Conservation (phyloP, 92 coral and sea anemone species). For the Porites divaricata region DNA sequence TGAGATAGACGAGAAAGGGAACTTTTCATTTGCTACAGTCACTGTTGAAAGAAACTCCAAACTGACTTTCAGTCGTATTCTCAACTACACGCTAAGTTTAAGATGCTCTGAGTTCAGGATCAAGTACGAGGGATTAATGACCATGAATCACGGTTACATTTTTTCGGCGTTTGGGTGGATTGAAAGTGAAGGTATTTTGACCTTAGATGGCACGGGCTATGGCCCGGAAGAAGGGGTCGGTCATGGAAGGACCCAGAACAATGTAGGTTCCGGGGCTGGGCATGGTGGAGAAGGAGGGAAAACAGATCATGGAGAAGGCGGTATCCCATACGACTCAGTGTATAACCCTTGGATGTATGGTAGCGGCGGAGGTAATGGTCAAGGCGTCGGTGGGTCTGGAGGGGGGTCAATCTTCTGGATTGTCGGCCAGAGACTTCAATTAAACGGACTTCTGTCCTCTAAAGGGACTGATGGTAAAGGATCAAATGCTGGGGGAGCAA, state of each 20-base stretch:
- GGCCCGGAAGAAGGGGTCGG: constrained; percentile 86
- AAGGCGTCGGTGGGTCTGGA: constrained; percentile 92
- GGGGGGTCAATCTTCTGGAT: constrained; percentile 92
- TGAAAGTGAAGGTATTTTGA: constrained; percentile 89
- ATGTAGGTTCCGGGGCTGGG: constrained; percentile 93
- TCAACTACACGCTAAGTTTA: constrained; percentile 65
- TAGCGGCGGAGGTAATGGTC: constrained; percentile 98
- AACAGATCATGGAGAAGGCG: constrained; percentile 73
- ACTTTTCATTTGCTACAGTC: constrained; percentile 92
- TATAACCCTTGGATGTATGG: constrained; percentile 82
- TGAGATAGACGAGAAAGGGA: constrained; percentile 89
- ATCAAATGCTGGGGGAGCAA: constrained; percentile 88
- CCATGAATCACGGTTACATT: constrained; percentile 92
- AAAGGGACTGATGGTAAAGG: constrained; percentile 82
- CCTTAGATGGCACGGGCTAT: constrained; percentile 77
- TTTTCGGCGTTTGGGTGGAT: constrained; percentile 92
- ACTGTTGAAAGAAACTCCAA: constrained; percentile 88
- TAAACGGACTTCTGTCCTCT: constrained; percentile 88
- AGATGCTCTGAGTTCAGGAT: constrained; percentile 78
- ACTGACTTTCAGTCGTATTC: constrained; percentile 80
- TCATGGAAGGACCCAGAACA: constrained; percentile 26
- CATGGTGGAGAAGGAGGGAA: constrained; percentile 98
- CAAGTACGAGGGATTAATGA: constrained; percentile 80
- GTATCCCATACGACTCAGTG: constrained; percentile 89
- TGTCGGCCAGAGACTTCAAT: constrained; percentile 74